Base-by-base conservation (phyloP, 2,113 vertebrate species). In the Colius striatus region DNA sequence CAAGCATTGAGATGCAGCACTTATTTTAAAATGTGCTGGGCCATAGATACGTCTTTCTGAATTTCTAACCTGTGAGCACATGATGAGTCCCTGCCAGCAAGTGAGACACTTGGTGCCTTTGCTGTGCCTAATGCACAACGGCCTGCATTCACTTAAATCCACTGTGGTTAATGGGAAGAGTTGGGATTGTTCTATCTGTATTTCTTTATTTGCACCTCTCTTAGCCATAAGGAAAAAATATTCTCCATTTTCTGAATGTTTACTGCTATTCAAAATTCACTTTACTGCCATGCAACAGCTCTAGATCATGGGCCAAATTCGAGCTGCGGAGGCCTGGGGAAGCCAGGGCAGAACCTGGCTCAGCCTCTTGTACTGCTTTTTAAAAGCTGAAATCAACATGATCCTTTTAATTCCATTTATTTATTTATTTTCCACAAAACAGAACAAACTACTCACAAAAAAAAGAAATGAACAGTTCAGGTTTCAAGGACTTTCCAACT, bases 401-500 rank as follows among this genome's bases (percentile, higher is more conserved):
- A 86, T 51, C 6, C 25, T n/a, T 14, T 34, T 10, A 41, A 34
- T 34, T 61, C 9, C 36, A 41, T 36, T 14, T 9, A 25, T 41
- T 20, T 18, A 27, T 29, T 63, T 27, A 14, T 29, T 12, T 22
- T 16, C 38, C 87, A 95, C 92, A 92, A 81, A 96, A 96, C 81
- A 94, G 72, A 92, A 96, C 92, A 74, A 89, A 70, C 75, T 87
- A 94, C 68, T 97, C 90, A 94, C 94, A 89, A 87, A 95, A 87
- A 95, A 41, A 96, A 93, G 57, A 60, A 90, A 95, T 91, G 80
- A 94, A 97, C 93, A 95, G 73, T 94, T 96, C 87, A 95, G 53
- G 60, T 89, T 86, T 94, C 92, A 92, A 95, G 66, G 95, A 96
- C 92, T 94, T 90, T 92, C 1, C 6, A 95, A 97, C 83, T 38